phyloP scores from a whole-genome alignment of 2,888 invertebrate genomes.

The Osmoderma eremita region DNA sequence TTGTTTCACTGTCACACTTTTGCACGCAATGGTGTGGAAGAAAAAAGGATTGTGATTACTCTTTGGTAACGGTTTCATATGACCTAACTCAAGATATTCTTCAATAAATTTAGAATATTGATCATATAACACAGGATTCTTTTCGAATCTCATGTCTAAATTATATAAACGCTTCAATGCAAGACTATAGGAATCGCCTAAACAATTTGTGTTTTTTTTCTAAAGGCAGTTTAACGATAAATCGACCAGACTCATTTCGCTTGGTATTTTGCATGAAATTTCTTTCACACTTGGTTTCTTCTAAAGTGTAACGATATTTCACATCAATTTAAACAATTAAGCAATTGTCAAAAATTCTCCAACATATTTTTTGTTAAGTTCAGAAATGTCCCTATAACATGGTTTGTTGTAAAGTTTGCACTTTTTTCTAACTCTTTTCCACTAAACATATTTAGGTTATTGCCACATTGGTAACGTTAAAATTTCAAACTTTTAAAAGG shows the following conservation, averaged over 20 bases:
- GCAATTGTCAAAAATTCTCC: no score
- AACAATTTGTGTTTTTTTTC: neutral
- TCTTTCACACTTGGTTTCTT: neutral
- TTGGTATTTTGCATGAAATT: neutral
- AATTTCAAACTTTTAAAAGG: no score
- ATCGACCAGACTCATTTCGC: neutral
- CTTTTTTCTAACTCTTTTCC: no score
- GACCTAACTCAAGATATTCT: neutral
- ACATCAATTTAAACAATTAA: no score
- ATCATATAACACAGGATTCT: neutral
- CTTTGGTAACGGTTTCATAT: neutral
- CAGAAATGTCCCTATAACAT: no score
- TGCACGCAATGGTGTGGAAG: neutral
- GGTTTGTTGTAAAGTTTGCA: no score
- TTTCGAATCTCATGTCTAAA: neutral
- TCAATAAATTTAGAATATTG: slow-evolving; percentile 3
- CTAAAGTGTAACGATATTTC: no score
- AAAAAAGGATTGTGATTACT: neutral
- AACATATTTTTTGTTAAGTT: no score
- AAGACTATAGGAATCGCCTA: neutral
- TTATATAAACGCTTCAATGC: neutral
- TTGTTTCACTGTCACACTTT: neutral
- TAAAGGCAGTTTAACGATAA: neutral
- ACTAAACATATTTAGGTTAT: no score
- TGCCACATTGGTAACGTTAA: no score